phyloP scores from a whole-genome alignment of 2,113 vertebrate genomes.

The Poicephalus meyeri region DNA sequence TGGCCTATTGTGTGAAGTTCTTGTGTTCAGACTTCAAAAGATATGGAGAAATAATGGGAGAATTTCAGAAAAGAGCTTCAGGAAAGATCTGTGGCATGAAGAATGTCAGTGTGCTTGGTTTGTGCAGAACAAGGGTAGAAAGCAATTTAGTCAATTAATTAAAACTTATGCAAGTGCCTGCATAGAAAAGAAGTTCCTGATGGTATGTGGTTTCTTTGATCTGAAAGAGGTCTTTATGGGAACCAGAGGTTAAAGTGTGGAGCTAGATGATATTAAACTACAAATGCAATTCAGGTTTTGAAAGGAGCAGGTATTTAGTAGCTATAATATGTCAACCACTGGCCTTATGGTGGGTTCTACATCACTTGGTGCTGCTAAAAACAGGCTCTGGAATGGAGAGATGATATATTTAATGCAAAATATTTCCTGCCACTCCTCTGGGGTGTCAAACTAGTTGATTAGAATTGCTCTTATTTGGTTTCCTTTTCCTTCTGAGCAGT shows the following conservation, averaged over 20 bases:
- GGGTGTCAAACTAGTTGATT: not conserved
- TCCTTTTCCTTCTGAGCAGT: not conserved
- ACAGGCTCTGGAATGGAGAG: not conserved
- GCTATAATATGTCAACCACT: not conserved
- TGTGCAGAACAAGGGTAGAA: not conserved
- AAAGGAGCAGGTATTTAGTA: not conserved
- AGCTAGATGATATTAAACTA: not conserved
- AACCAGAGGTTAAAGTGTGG: not conserved
- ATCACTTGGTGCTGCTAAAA: not conserved
- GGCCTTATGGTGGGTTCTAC: not conserved
- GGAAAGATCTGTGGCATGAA: not conserved
- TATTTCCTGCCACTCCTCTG: not conserved
- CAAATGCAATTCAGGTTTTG: not conserved
- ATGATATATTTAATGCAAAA: not conserved
- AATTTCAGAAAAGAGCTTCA: not conserved
- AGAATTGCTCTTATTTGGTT: not conserved
- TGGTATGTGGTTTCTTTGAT: constrained; percentile 19
- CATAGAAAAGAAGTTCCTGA: not conserved
- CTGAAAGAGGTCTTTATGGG: not conserved
- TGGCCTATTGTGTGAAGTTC: not conserved
- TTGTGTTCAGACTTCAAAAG: not conserved
- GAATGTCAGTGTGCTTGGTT: not conserved
- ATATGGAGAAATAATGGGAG: not conserved
- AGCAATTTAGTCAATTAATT: constrained; percentile 24
- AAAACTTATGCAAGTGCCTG: constrained; percentile 24